Evolutionary conservation across 2,797 vertebrate genomes (phyloP).

Genomic region (Myotis daubentonii): DNA sequence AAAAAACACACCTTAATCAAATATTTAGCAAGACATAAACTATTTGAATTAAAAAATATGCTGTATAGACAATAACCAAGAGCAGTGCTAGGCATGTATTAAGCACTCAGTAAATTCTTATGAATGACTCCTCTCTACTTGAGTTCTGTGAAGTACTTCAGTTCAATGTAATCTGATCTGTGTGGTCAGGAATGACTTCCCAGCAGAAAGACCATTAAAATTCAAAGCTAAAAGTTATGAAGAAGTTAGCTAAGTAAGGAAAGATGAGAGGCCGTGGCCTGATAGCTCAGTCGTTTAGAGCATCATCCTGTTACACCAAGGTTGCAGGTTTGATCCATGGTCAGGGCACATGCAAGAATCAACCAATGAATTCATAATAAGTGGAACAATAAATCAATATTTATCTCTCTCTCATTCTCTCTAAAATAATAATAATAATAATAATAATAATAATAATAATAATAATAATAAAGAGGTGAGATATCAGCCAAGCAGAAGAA

Average conservation of each 20-base stretch:
- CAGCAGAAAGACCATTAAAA: neutral
- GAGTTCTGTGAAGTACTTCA: neutral
- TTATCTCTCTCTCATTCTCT: neutral
- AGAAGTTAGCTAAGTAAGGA: neutral
- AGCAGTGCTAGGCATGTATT: neutral
- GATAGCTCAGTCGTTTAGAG: neutral
- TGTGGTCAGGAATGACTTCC: neutral
- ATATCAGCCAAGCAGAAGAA: neutral
- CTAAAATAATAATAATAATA: neutral
- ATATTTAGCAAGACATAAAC: neutral
- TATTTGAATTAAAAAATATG: neutral
- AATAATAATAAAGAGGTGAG: neutral
- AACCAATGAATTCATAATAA: neutral
- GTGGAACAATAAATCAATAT: neutral
- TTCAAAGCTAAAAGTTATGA: neutral
- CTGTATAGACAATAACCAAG: neutral
- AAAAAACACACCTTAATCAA: neutral
- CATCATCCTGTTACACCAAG: neutral
- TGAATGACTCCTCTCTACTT: neutral
- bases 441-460: no score
- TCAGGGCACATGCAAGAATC: neutral
- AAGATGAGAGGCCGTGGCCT: neutral
- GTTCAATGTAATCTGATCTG: neutral
- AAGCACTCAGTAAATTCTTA: neutral
- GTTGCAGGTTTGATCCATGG: neutral